Conservation (phyloP, 2,888 invertebrate species). For the Cacoxenus indagator region DNA sequence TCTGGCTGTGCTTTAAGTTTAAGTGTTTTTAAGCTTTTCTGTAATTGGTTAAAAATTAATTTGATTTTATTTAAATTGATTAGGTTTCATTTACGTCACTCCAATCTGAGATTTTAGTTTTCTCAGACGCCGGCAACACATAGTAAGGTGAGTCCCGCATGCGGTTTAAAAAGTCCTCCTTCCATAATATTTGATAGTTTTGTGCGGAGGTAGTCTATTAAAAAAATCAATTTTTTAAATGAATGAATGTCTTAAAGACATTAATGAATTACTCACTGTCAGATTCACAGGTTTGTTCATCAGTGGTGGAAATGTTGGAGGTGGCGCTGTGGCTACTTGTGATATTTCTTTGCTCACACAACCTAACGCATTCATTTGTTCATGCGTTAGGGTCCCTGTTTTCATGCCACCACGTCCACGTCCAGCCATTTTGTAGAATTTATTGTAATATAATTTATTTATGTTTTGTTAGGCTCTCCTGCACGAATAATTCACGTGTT, state of each 20-base stretch:
- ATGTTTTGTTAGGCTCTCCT: no score
- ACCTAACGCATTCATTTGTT: constrained; percentile 68
- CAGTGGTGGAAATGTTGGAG: constrained; percentile 76
- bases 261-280: constrained; percentile 51
- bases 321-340: constrained; percentile 73
- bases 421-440: constrained; percentile 59
- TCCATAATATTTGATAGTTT: constrained; percentile 80
- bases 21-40: constrained; percentile 58
- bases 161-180: constrained; percentile 80
- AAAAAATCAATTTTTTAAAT: background rate
- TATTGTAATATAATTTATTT: no score
- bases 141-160: constrained; percentile 77
- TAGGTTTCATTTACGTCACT: constrained; percentile 38
- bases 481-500: no score
- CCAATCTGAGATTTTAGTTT: constrained; percentile 43
- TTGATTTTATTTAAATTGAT: background rate
- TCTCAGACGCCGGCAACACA: constrained; percentile 46
- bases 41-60: background rate
- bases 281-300: constrained; percentile 74
- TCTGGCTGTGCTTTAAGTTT: constrained; percentile 63
- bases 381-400: constrained; percentile 66
- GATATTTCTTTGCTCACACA: constrained; percentile 72
- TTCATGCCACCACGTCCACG: constrained; percentile 66
- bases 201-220: constrained; percentile 73
- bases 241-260: background rate